Evolutionary conservation across 2,797 vertebrate genomes (phyloP).

Genomic region (Gambusia yucatana): DNA sequence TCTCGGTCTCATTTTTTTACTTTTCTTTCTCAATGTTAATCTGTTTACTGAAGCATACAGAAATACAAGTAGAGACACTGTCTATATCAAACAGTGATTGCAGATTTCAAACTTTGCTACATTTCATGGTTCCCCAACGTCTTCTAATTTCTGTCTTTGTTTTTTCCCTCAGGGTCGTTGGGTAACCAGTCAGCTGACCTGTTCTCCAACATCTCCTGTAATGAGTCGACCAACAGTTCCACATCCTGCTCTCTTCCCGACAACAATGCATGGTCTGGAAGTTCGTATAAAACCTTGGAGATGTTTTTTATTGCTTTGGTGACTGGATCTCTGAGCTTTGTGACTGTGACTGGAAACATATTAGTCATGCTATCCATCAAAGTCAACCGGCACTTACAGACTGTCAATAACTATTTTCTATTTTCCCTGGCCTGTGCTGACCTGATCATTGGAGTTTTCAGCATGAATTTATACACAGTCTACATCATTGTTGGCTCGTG

Average conservation of each 20-base stretch:
- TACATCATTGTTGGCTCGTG: constrained; percentile 98
- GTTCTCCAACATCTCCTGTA: constrained; percentile 81
- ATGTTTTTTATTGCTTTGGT: constrained; percentile 96
- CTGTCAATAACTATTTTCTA: constrained; percentile 98
- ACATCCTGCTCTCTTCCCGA: constrained; percentile 61
- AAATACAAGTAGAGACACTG: not conserved
- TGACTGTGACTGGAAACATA: constrained; percentile 97
- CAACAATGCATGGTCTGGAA: constrained; percentile 62
- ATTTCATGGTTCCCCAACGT: not conserved
- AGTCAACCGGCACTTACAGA: constrained; percentile 97
- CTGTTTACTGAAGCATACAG: not conserved
- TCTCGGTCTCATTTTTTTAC: not conserved
- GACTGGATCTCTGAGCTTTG: constrained; percentile 94
- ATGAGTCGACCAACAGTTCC: constrained; percentile 74
- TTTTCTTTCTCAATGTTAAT: not conserved
- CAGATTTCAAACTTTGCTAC: not conserved
- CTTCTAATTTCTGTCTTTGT: not conserved
- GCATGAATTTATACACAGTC: constrained; percentile 97
- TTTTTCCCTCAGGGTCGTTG: constrained; percentile 65
- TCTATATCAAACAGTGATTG: not conserved
- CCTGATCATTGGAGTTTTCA: constrained; percentile 95
- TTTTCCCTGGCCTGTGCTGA: constrained; percentile 97
- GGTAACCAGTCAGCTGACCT: constrained; percentile 71
- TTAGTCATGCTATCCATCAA: constrained; percentile 99
- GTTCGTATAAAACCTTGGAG: constrained; percentile 91